Conservation (phyloP, 2,888 invertebrate species). For the Priocnemis perturbator region DNA sequence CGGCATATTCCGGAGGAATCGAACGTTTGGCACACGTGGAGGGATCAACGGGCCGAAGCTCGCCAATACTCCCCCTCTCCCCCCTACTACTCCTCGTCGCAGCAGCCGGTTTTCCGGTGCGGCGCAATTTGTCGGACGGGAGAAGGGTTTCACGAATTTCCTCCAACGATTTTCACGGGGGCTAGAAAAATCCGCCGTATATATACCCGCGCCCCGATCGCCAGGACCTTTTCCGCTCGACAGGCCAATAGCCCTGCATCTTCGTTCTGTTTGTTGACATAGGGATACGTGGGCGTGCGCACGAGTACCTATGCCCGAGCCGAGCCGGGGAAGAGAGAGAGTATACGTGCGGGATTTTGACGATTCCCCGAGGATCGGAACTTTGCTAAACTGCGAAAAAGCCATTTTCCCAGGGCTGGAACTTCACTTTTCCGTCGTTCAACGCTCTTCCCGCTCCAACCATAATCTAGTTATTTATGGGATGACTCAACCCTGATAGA, state of each 20-base stretch:
- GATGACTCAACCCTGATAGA: no score
- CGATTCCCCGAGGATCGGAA: neutral
- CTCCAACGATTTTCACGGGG: conserved; percentile 52
- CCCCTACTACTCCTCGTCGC: no score
- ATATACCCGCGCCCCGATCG: conserved; percentile 38
- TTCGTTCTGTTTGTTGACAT: conserved; percentile 4
- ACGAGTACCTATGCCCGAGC: neutral
- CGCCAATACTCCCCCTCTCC: conserved; percentile 13
- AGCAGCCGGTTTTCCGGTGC: conserved; percentile 49
- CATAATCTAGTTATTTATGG: no score
- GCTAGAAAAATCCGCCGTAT: conserved; percentile 34
- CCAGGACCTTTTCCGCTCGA: conserved; percentile 29
- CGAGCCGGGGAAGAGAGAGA: no score
- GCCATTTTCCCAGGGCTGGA: no score
- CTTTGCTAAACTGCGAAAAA: no score
- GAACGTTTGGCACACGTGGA: conserved; percentile 58
- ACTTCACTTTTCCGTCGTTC: no score
- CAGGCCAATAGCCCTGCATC: neutral
- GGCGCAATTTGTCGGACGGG: conserved; percentile 59
- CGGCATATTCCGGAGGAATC: conserved; percentile 56
- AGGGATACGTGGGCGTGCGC: neutral
- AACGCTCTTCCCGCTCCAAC: no score
- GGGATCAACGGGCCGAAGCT: conserved; percentile 19
- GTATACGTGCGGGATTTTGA: neutral
- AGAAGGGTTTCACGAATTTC: conserved; percentile 54